Conservation (phyloP, 2,797 vertebrate species). For the Microctenopoma lineatum region DNA sequence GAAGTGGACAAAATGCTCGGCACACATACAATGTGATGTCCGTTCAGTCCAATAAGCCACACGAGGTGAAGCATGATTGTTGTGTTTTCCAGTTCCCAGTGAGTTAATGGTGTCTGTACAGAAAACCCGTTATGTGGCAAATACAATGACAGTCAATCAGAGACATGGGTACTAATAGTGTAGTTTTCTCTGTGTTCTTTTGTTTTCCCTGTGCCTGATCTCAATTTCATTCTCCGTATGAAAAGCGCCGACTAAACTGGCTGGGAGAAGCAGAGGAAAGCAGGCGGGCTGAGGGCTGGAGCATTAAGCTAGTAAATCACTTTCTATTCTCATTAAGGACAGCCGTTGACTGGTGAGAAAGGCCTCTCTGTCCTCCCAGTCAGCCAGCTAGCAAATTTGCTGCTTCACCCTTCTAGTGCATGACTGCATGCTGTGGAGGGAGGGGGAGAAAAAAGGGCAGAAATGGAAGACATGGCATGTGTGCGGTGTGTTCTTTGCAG, state of each 20-base stretch:
- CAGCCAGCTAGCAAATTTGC: constrained; percentile 77
- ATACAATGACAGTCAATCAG: constrained; percentile 44
- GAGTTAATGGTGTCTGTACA: constrained; percentile 6
- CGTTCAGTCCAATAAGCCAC: constrained; percentile 39
- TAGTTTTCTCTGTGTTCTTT: constrained; percentile 30
- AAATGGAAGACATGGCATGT: constrained; percentile 3
- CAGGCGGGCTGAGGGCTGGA: constrained; percentile 67
- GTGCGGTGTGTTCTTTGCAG: background rate
- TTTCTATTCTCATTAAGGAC: constrained; percentile 84
- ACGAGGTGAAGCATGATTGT: constrained; percentile 25
- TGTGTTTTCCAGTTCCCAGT: constrained; percentile 31
- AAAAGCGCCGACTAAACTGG: constrained; percentile 58
- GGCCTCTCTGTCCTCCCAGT: constrained; percentile 80
- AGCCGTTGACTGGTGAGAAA: constrained; percentile 79
- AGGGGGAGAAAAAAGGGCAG: constrained; percentile 7
- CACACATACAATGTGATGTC: constrained; percentile 4
- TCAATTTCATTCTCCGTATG: constrained; percentile 59
- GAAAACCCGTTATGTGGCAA: constrained; percentile 17
- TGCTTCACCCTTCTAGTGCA: constrained; percentile 69
- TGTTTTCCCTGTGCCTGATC: constrained; percentile 20
- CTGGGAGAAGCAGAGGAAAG: constrained; percentile 57
- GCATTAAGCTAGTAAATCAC: constrained; percentile 83
- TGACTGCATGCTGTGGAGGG: constrained; percentile 48
- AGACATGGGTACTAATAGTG: constrained; percentile 41
- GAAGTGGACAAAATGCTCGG: constrained; percentile 8